Percentiles rank a stretch among this genome's conserved stretches.
These are phyloP conservation scores for Volucella inflata DNA, from an alignment of 2,888 invertebrate genomes.

Conservation along the genomic window DNA sequence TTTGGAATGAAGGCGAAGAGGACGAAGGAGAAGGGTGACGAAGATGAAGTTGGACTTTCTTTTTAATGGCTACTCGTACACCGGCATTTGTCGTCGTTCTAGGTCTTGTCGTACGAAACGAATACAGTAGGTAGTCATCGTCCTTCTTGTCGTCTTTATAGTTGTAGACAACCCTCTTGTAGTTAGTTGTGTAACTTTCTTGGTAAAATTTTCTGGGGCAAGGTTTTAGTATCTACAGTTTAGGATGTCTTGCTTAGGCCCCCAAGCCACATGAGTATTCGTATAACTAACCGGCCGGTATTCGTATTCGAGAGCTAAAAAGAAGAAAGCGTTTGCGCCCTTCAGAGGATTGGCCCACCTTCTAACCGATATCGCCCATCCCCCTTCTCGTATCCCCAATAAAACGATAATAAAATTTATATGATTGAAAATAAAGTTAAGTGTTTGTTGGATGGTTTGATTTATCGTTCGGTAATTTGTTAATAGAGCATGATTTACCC, in stretches of 20 bases:
- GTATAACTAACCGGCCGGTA: slow-evolving; percentile 58
- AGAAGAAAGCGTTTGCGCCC: slow-evolving; percentile 28
- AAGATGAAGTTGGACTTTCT: slow-evolving; percentile 69
- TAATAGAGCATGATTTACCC: slow-evolving; percentile 79
- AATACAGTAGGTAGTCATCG: background rate
- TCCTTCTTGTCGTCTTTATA: slow-evolving; percentile 8
- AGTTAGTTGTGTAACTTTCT: slow-evolving; percentile 66
- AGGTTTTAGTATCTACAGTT: slow-evolving; percentile 54
- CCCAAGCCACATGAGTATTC: slow-evolving; percentile 33
- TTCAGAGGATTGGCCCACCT: background rate
- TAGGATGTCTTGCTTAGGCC: slow-evolving; percentile 25
- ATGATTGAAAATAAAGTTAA: slow-evolving; percentile 79
- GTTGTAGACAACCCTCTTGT: slow-evolving; percentile 14
- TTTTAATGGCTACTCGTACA: slow-evolving; percentile 67
- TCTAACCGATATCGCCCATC: background rate
- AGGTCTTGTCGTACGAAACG: slow-evolving; percentile 1
- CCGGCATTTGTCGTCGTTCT: slow-evolving; percentile 64
- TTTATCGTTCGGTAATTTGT: slow-evolving; percentile 79
- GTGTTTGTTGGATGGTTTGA: slow-evolving; percentile 78
- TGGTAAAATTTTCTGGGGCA: slow-evolving; percentile 61
- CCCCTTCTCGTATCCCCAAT: slow-evolving; percentile 72
- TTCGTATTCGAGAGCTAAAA: slow-evolving; percentile 27
- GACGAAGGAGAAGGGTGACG: slow-evolving; percentile 22
- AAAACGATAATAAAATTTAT: slow-evolving; percentile 80
- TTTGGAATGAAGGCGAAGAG: slow-evolving; percentile 18